phyloP scores from a whole-genome alignment of 2,888 invertebrate species.

The Neoaliturus tenellus region DNA sequence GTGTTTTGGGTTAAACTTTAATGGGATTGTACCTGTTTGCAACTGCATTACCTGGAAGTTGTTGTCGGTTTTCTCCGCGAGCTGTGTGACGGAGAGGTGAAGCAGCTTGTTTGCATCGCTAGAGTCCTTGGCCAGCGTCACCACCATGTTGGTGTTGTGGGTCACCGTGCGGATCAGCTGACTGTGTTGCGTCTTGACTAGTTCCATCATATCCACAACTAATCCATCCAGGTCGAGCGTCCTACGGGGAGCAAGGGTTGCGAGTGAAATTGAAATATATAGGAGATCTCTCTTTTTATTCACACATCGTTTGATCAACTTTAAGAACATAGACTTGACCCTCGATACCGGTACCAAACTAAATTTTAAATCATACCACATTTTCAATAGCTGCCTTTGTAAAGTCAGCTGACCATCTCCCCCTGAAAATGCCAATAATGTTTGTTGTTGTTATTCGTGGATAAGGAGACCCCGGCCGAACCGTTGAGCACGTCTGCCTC shows the following conservation, averaged over 20 bases:
- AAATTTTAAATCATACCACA: no score
- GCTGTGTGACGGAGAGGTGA: conserved; percentile 64
- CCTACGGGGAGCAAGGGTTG: conserved; percentile 70
- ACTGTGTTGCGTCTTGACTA: conserved; percentile 72
- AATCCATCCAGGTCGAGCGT: conserved; percentile 76
- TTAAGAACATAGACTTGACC: no score
- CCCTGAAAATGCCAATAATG: no score
- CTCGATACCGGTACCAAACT: no score
- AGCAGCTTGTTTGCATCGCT: conserved; percentile 67
- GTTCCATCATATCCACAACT: conserved; percentile 76
- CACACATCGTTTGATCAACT: no score
- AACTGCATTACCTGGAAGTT: conserved; percentile 63
- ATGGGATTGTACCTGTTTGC: neutral
- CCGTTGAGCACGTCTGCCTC: no score
- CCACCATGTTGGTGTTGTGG: conserved; percentile 64
- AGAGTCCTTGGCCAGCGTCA: conserved; percentile 69
- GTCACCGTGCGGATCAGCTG: conserved; percentile 69
- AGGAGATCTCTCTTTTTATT: no score
- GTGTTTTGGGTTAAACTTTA: neutral
- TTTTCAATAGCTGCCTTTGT: no score
- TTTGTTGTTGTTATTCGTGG: no score
- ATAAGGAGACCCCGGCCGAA: no score
- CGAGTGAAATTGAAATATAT: neutral
- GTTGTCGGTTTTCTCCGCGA: conserved; percentile 62
- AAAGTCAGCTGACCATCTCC: no score